Evolutionary conservation across 2,888 invertebrate genomes (phyloP).

Genomic region (Stenotaenia linearis): DNA sequence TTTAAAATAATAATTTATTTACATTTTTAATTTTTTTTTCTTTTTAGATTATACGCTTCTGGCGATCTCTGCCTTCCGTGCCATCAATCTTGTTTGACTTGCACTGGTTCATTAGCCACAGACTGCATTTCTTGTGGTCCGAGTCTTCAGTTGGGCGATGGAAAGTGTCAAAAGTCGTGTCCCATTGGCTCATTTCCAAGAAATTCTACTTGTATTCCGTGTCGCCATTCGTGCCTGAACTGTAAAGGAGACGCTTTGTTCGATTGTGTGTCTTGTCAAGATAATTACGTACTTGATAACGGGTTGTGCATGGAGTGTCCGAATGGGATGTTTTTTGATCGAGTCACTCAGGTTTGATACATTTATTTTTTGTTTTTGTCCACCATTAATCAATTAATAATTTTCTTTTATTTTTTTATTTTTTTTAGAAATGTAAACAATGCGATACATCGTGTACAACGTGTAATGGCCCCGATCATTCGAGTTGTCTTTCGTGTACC

Average conservation of each 20-base stretch:
- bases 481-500: slow-evolving; percentile 35
- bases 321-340: slow-evolving; percentile 28
- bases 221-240: slow-evolving; percentile 69
- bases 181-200: slow-evolving; percentile 36
- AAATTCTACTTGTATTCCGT: slow-evolving; percentile 59
- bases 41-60: background rate
- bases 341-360: slow-evolving; percentile 21
- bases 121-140: slow-evolving; percentile 38
- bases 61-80: slow-evolving; percentile 58
- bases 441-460: slow-evolving; percentile 33
- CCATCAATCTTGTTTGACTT: slow-evolving; percentile 61
- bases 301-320: slow-evolving; percentile 34
- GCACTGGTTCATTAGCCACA: slow-evolving; percentile 52
- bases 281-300: slow-evolving; percentile 63
- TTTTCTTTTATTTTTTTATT: no score
- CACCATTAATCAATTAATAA: background rate
- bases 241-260: slow-evolving; percentile 59
- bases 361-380: no score
- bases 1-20: background rate
- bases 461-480: slow-evolving; percentile 36
- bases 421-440: slow-evolving; percentile 34
- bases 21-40: background rate
- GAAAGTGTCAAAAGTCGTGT: slow-evolving; percentile 38
- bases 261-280: slow-evolving; percentile 63
- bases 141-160: slow-evolving; percentile 54